phyloP scores from a whole-genome alignment of 2,888 invertebrate species.

The Arge pagana region DNA sequence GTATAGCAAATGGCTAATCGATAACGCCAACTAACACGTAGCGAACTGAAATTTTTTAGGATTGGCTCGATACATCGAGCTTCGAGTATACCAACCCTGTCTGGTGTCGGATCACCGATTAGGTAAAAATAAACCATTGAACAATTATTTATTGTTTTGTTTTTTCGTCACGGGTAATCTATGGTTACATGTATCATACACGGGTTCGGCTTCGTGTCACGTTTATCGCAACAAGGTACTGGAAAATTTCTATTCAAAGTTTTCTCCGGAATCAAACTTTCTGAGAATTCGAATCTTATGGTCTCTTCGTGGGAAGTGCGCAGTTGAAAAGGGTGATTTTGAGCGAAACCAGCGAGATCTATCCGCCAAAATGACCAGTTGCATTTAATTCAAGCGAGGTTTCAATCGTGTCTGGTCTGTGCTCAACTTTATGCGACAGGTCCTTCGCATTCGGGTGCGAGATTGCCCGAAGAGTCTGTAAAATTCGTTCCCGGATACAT shows the following conservation, averaged over 20 bases:
- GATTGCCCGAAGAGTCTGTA: no score
- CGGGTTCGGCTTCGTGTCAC: slow-evolving; percentile 21
- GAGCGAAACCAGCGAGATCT: no score
- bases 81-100: slow-evolving; percentile 87
- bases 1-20: slow-evolving; percentile 4
- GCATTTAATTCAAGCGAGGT: no score
- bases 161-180: slow-evolving; percentile 5
- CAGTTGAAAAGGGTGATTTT: no score
- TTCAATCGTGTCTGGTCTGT: no score
- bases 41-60: slow-evolving; percentile 56
- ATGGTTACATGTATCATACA: slow-evolving; percentile 15
- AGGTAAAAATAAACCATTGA: slow-evolving; percentile 68
- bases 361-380: no score
- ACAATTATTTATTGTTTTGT: slow-evolving; percentile 36
- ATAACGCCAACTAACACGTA: slow-evolving; percentile 23
- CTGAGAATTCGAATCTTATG: no score
- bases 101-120: slow-evolving; percentile 71
- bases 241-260: no score
- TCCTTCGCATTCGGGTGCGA: no score
- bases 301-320: no score
- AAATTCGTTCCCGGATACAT: slow-evolving; percentile 11
- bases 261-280: no score
- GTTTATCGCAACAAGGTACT: slow-evolving; percentile 15
- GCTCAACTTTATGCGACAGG: no score
- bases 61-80: slow-evolving; percentile 82